Evolutionary conservation across 2,888 invertebrate species (phyloP).

Genomic region (Peribatodes rhomboidaria): DNA sequence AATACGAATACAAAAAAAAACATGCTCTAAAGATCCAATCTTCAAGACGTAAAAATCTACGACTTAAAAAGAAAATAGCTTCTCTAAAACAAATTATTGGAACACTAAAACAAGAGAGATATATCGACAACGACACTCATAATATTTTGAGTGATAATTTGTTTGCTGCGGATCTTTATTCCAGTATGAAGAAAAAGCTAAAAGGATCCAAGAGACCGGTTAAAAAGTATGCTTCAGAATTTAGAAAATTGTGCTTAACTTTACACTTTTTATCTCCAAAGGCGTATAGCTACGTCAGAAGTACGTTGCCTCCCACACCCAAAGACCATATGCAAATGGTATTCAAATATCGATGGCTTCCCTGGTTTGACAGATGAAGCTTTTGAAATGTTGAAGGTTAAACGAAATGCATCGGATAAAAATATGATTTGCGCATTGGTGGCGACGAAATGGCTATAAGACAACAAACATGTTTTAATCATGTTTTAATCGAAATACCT

Average conservation of each 20-base stretch:
- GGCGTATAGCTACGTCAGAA: conserved; percentile 45
- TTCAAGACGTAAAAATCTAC: background rate
- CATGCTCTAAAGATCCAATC: background rate
- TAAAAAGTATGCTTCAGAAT: conserved; percentile 35
- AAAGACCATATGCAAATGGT: conserved; percentile 46
- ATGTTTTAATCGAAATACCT: background rate
- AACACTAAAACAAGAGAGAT: conserved; percentile 32
- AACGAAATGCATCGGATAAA: conserved; percentile 36
- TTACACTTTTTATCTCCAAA: conserved; percentile 42
- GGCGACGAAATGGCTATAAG: conserved; percentile 48
- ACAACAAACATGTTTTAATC: conserved; percentile 36
- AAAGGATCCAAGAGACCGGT: conserved; percentile 8
- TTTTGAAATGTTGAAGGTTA: conserved; percentile 41
- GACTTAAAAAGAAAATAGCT: conserved; percentile 6
- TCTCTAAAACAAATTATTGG: conserved; percentile 28
- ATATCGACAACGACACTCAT: conserved; percentile 33
- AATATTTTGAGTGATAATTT: conserved; percentile 39
- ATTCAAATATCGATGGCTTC: conserved; percentile 38
- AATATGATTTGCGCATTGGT: conserved; percentile 40
- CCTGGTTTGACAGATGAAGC: conserved; percentile 46
- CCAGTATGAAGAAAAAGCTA: conserved; percentile 37
- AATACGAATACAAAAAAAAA: background rate
- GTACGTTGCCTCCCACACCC: conserved; percentile 47
- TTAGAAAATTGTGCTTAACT: conserved; percentile 46
- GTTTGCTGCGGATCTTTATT: conserved; percentile 21